These are phyloP conservation scores for Limulus polyphemus DNA, from an alignment of 2,888 invertebrate genomes.

Conservation along the genomic window DNA sequence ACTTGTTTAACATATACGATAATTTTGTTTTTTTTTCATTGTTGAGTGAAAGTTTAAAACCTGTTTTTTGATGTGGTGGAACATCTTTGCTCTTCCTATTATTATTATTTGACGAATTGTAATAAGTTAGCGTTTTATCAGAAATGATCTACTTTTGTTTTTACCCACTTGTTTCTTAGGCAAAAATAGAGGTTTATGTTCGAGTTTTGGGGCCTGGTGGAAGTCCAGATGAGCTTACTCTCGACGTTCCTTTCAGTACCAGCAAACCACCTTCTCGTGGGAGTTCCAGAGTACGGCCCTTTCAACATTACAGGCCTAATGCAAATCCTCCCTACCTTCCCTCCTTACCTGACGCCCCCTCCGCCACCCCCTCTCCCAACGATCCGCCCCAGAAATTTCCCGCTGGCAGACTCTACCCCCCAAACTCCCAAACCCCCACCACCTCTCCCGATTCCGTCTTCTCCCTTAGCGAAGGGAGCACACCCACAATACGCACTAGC, in stretches of 20 bases:
- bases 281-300: not conserved
- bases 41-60: too few relatives aligned
- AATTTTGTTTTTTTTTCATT: too few relatives aligned
- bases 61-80: too few relatives aligned
- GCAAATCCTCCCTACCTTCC: slow-evolving; percentile 2
- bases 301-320: not conserved
- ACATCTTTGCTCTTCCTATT: not conserved
- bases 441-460: slow-evolving; percentile 7
- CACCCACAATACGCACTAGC: not conserved
- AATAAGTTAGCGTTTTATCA: not conserved
- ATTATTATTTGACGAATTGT: not conserved
- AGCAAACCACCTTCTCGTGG: slow-evolving; percentile 8
- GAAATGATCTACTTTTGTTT: not conserved
- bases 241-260: slow-evolving; percentile 15
- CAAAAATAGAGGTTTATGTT: slow-evolving; percentile 25
- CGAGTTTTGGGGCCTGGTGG: slow-evolving; percentile 28
- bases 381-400: slow-evolving; percentile 3
- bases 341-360: slow-evolving; percentile 16
- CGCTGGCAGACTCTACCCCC: not conserved
- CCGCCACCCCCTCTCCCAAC: slow-evolving; percentile 4
- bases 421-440: slow-evolving; percentile 5
- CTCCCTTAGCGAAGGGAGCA: not conserved
- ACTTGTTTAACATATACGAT: too few relatives aligned
- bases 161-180: slow-evolving; percentile 25
- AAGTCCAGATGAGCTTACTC: slow-evolving; percentile 2